Conservation (phyloP, 2,888 invertebrate species). For the Matsumyia berberina region DNA sequence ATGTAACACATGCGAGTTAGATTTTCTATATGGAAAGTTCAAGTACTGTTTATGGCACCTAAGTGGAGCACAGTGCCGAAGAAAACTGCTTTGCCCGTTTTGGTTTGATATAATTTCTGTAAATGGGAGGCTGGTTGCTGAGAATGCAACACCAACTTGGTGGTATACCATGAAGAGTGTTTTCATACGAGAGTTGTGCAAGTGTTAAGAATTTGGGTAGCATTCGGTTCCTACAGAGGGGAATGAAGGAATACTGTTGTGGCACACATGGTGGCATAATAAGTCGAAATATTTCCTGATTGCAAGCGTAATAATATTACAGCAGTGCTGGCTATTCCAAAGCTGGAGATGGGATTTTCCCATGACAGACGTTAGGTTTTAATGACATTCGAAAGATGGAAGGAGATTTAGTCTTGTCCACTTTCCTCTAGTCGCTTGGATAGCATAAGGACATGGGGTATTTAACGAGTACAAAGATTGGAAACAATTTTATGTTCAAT, state of each 20-base stretch:
- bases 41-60: conserved; percentile 53
- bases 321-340: background rate
- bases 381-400: too few species aligned
- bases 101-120: conserved; percentile 48
- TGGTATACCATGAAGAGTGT: conserved; percentile 33
- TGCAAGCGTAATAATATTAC: background rate
- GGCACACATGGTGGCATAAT: background rate
- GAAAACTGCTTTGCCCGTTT: conserved; percentile 37
- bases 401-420: too few species aligned
- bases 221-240: conserved; percentile 35
- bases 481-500: too few species aligned
- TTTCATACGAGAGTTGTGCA: conserved; percentile 23
- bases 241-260: background rate
- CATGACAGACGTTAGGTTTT: background rate
- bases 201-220: conserved; percentile 27
- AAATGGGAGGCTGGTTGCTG: conserved; percentile 40
- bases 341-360: background rate
- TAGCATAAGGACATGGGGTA: too few species aligned
- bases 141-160: conserved; percentile 48
- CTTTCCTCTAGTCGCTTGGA: too few species aligned
- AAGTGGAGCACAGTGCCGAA: conserved; percentile 34
- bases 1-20: conserved; percentile 27
- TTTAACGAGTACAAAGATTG: too few species aligned
- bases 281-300: conserved; percentile 5
- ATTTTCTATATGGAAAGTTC: conserved; percentile 38